Conservation (phyloP, 2,113 vertebrate genomes). For the Pristiophorus japonicus region DNA sequence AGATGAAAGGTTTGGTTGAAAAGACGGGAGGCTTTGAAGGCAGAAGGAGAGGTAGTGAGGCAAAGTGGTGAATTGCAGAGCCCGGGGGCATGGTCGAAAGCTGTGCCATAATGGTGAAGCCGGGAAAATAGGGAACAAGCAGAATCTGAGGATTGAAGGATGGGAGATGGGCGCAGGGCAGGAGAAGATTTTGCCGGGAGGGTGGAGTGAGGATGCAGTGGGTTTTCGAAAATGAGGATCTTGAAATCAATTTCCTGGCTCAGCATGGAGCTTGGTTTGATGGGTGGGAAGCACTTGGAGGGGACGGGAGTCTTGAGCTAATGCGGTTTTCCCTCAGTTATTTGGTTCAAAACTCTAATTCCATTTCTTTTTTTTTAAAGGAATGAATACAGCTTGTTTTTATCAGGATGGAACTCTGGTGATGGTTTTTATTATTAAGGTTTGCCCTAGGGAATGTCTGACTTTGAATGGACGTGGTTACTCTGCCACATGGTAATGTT, state of each 20-base stretch:
- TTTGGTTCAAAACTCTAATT: background rate
- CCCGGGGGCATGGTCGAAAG: background rate
- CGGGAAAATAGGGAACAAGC: background rate
- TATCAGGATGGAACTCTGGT: background rate
- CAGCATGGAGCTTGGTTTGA: background rate
- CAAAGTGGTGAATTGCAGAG: background rate
- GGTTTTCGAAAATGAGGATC: background rate
- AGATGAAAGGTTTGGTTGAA: background rate
- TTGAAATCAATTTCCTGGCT: background rate
- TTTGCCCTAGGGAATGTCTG: background rate
- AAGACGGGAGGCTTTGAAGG: background rate
- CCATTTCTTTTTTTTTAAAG: slow-evolving; percentile 10
- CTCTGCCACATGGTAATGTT: background rate
- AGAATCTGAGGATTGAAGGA: background rate
- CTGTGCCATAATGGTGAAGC: background rate
- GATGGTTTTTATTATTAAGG: slow-evolving; percentile 22
- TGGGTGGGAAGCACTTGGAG: background rate
- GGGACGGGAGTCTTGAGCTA: background rate
- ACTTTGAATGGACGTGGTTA: slow-evolving; percentile 12
- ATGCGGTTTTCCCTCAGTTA: background rate
- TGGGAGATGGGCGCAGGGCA: background rate
- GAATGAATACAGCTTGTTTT: slow-evolving; percentile 25
- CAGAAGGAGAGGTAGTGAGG: background rate
- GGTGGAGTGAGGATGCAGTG: background rate
- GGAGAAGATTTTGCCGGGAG: background rate